phyloP scores from a whole-genome alignment of 2,888 invertebrate species.

The Anaspis maculata region DNA sequence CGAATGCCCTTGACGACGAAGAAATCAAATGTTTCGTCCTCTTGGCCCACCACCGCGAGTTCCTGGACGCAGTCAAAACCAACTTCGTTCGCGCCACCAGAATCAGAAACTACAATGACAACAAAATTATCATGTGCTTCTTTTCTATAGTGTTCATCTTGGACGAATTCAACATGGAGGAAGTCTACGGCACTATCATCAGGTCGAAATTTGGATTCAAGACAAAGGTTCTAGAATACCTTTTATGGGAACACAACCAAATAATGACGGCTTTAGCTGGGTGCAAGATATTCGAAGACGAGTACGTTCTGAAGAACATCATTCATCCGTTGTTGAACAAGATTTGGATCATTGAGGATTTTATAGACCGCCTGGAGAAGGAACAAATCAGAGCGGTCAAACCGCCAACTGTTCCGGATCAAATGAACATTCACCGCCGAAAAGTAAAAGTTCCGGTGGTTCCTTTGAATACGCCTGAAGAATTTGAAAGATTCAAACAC shows the following conservation, averaged over 20 bases:
- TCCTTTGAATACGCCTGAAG: slow-evolving; percentile 17
- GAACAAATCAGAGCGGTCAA: slow-evolving; percentile 11
- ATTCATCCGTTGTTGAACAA: slow-evolving; percentile 43
- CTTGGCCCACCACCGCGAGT: slow-evolving; percentile 24
- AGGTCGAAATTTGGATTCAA: slow-evolving; percentile 18
- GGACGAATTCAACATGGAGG: too few species aligned
- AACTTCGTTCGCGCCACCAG: slow-evolving; percentile 15
- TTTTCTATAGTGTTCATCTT: slow-evolving; percentile 31
- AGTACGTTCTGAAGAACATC: slow-evolving; percentile 46
- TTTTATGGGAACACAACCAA: slow-evolving; percentile 44
- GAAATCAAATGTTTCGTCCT: slow-evolving; percentile 19
- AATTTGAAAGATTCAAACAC: slow-evolving; percentile 14
- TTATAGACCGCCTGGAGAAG: slow-evolving; percentile 14
- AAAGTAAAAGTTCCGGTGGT: slow-evolving; percentile 7
- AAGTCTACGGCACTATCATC: too few species aligned
- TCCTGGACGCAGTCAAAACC: slow-evolving; percentile 21
- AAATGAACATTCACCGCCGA: slow-evolving; percentile 17
- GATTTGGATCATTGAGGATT: slow-evolving; percentile 17
- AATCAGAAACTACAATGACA: slow-evolving; percentile 18
- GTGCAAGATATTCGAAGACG: slow-evolving; percentile 44
- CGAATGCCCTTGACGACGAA: slow-evolving; percentile 8
- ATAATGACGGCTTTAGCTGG: slow-evolving; percentile 44
- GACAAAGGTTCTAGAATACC: slow-evolving; percentile 37
- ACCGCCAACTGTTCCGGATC: slow-evolving; percentile 22
- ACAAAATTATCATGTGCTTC: slow-evolving; percentile 18